Evolutionary conservation across 2,797 vertebrate species (phyloP), one percentile per base, ranked within the genome.

Genomic region (Poeciliopsis gracilis): DNA sequence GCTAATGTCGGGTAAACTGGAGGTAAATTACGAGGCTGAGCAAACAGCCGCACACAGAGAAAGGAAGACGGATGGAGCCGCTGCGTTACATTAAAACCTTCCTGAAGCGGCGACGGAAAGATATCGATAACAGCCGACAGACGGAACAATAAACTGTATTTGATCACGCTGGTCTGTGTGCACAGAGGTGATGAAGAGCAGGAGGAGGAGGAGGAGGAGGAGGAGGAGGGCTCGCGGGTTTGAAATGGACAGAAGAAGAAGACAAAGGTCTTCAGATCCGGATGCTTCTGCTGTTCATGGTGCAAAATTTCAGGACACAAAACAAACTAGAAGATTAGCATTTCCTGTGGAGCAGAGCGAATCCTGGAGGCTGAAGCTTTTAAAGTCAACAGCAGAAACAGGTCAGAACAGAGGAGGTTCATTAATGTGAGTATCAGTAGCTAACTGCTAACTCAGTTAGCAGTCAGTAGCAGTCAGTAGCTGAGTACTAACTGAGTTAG

Each of bases 11-110:
- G 90, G 92, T 89, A 93, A 95, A 93, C 92, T 81, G 77, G 91
- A 95, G 94, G 93, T 95, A 95, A 95, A 94, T 96, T 95, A 95
- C 94, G 83, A 88, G 90, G 84, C 91, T 93, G 91, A 93, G 95
- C 93, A 95, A 95, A 95, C 91, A 95, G 80, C 59, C 78, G 30
- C 85, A 86, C 92, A 95, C 94, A 94, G 91, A 94, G 91, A 95
- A 95, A 92, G 82, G 92, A 91, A 86, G 94, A 95, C 95, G 95
- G 94, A 95, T 96, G 92, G 93, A 88, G 81, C 89, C 11, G 38
- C 73, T 23, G 53, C 73, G 84, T 92, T 89, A 94, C 92, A 94
- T 94, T 93, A 91, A 93, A 93, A 95, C 93, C 91, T 93, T 91
- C 90, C 91, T 90, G 86, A 73, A 88, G 86, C 92, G 93, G 91